Conservation (phyloP, 1,140 invertebrate genomes). For the Tetramorium simillimum region DNA sequence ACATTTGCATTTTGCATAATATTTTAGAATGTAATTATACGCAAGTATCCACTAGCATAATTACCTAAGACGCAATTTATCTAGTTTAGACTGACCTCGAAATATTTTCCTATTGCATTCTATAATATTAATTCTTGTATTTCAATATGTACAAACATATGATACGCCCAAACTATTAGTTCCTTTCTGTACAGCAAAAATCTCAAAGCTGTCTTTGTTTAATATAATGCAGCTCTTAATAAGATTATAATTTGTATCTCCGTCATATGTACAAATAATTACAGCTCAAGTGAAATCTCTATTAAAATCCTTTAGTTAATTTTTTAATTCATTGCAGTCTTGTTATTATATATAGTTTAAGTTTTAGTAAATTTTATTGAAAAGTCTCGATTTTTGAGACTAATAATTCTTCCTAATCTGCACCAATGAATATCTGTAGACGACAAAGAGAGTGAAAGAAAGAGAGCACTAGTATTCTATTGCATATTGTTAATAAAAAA, state of each 20-base stretch:
- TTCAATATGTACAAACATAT: not conserved
- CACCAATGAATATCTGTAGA: slow-evolving; percentile 9
- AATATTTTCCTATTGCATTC: slow-evolving; percentile 5
- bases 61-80: slow-evolving; percentile 8
- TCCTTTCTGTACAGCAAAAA: slow-evolving; percentile 5
- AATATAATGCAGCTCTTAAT: not conserved
- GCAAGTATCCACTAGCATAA: slow-evolving; percentile 39
- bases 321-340: not conserved
- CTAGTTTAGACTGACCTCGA: slow-evolving; percentile 17
- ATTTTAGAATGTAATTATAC: slow-evolving; percentile 10
- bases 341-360: not conserved
- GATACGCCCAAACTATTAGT: not conserved
- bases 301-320: not conserved
- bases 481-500: not conserved
- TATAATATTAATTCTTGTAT: slow-evolving; percentile 4
- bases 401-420: slow-evolving; percentile 14
- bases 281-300: not conserved
- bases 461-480: not conserved
- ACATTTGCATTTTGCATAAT: slow-evolving; percentile 42
- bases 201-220: not conserved
- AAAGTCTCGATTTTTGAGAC: not conserved
- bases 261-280: not conserved
- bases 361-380: not conserved
- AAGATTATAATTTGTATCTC: not conserved
- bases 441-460: not conserved